Percentiles rank a stretch among this genome's conserved stretches.
These are phyloP conservation scores for Poeciliopsis paucimaculata DNA, from an alignment of 2,797 vertebrate genomes.

Conservation along the genomic window DNA sequence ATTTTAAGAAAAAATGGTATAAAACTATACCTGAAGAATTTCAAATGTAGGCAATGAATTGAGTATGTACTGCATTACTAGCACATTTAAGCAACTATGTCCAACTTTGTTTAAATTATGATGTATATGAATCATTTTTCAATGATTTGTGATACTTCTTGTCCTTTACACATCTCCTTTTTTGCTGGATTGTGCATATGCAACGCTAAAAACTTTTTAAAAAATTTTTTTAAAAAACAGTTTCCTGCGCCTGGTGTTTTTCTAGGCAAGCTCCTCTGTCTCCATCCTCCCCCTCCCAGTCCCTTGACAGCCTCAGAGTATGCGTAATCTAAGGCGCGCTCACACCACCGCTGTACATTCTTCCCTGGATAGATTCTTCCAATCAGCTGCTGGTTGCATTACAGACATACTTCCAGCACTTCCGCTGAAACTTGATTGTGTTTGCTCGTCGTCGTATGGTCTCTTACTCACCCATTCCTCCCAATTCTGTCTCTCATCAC, in stretches of 20 bases:
- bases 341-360: slow-evolving; percentile 36
- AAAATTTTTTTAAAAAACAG: slow-evolving; percentile 27
- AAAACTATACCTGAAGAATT: background rate
- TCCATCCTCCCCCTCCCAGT: slow-evolving; percentile 54
- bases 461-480: background rate
- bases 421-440: slow-evolving; percentile 47
- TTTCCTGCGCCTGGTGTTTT: slow-evolving; percentile 68
- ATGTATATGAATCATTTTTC: background rate
- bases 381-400: slow-evolving; percentile 66
- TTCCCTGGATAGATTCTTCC: slow-evolving; percentile 45
- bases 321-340: slow-evolving; percentile 44
- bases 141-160: background rate
- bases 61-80: background rate
- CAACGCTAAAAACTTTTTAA: slow-evolving; percentile 25
- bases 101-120: background rate
- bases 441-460: slow-evolving; percentile 24
- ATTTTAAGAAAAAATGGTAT: background rate
- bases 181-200: slow-evolving; percentile 28
- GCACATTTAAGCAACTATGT: background rate
- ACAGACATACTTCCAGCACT: slow-evolving; percentile 47
- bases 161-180: slow-evolving; percentile 8
- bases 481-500: slow-evolving; percentile 20
- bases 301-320: slow-evolving; percentile 49
- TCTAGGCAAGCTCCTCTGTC: slow-evolving; percentile 60
- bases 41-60: background rate